Conservation (phyloP, 2,888 invertebrate species). For the Pegoplata infirma region DNA sequence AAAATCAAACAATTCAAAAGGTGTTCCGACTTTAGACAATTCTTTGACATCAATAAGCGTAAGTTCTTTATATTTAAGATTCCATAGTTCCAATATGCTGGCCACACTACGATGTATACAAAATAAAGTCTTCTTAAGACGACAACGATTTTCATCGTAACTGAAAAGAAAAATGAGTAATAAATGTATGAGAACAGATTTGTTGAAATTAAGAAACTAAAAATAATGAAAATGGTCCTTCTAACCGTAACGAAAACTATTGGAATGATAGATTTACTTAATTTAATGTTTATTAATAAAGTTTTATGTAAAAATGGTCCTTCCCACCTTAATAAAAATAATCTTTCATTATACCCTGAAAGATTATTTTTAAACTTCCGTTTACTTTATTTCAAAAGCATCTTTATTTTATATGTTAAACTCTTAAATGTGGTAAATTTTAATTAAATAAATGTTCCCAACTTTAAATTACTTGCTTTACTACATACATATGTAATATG, state of each 20-base stretch:
- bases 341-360: no score
- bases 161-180: slow-evolving; percentile 64
- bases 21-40: slow-evolving; percentile 66
- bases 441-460: neutral
- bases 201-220: neutral
- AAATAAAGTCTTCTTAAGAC: slow-evolving; percentile 83
- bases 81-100: slow-evolving; percentile 89
- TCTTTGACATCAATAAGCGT: slow-evolving; percentile 76
- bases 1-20: slow-evolving; percentile 77
- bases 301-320: no score
- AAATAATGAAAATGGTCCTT: neutral
- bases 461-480: neutral
- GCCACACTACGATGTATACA: slow-evolving; percentile 90
- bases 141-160: slow-evolving; percentile 78
- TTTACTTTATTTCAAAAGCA: no score
- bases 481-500: no score
- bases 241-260: neutral
- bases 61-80: slow-evolving; percentile 83
- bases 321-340: no score
- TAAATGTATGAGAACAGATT: no score
- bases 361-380: no score
- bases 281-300: no score
- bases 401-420: no score
- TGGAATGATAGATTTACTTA: no score
- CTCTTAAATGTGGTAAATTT: neutral